A percentile compares a stretch with the other conserved stretches of the same genome.
Evolutionary conservation across 2,113 vertebrate species (phyloP).

Genomic region (Macrotis lagotis): DNA sequence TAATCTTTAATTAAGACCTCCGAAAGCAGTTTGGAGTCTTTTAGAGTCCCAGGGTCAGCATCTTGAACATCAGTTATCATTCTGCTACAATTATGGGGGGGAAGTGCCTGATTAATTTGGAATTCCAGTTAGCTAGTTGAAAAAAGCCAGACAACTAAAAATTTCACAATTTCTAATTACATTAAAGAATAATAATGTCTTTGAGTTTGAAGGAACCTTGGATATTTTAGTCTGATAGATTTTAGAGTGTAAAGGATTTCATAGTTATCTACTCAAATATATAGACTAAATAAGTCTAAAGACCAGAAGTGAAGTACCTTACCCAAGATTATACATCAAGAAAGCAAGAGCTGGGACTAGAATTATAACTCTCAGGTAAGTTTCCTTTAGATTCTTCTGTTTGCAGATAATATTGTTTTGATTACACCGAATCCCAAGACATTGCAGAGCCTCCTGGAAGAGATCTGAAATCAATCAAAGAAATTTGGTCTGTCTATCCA

Average conservation of each 20-base stretch:
- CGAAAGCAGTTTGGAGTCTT: background rate
- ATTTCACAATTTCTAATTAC: background rate
- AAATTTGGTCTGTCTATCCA: background rate
- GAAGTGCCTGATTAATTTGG: background rate
- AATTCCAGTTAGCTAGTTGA: background rate
- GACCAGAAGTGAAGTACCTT: background rate
- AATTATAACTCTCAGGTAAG: background rate
- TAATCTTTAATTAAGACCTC: background rate
- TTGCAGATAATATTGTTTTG: background rate
- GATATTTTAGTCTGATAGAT: background rate
- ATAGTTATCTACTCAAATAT: background rate
- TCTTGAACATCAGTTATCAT: background rate
- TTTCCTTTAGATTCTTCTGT: background rate
- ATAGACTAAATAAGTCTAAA: background rate
- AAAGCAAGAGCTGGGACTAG: background rate
- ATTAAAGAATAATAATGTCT: background rate
- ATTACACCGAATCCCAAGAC: background rate
- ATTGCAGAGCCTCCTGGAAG: background rate
- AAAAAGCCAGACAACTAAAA: background rate
- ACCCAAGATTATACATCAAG: background rate
- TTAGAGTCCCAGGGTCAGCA: background rate
- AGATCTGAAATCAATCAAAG: background rate
- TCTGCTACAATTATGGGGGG: background rate
- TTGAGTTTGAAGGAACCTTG: background rate
- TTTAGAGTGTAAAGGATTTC: background rate